Conservation (phyloP, 2,113 vertebrate species). For the Gobio gobio region DNA sequence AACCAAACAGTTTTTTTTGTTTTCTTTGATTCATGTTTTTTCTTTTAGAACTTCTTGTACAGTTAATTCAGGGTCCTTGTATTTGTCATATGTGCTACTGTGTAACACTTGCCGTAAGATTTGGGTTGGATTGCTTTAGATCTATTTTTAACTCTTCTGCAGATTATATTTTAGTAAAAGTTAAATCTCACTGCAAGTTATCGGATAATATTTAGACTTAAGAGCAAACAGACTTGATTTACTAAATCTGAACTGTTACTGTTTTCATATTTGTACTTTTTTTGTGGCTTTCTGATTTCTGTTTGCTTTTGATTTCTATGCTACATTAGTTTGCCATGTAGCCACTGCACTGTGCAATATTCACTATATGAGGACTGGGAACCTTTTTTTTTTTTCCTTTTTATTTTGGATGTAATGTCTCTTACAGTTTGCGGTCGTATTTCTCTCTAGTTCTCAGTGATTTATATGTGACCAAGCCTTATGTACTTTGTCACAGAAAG, state of each 20-base stretch:
- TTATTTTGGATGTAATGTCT: slow-evolving; percentile 96
- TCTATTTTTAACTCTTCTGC: slow-evolving; percentile 73
- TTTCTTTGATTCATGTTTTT: slow-evolving; percentile 21
- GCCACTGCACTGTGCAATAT: slow-evolving; percentile 99
- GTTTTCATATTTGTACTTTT: slow-evolving; percentile 87
- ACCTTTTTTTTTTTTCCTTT: slow-evolving; percentile 68
- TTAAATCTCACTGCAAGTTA: slow-evolving; percentile 89
- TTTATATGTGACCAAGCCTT: slow-evolving; percentile 99
- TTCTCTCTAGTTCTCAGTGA: slow-evolving; percentile 98
- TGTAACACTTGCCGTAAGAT: slow-evolving; percentile 73
- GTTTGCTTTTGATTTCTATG: slow-evolving; percentile 84
- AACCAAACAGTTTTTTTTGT: slow-evolving; percentile 45
- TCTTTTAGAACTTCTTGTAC: slow-evolving; percentile 67
- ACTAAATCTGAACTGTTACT: slow-evolving; percentile 90
- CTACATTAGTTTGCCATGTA: slow-evolving; percentile 99
- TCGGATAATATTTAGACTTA: slow-evolving; percentile 85
- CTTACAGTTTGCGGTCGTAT: slow-evolving; percentile 92
- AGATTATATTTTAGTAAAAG: slow-evolving; percentile 70
- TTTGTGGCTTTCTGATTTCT: slow-evolving; percentile 84
- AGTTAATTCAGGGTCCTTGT: slow-evolving; percentile 85
- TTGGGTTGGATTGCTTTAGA: slow-evolving; percentile 74
- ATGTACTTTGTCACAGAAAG: slow-evolving; percentile 99
- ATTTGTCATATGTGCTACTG: slow-evolving; percentile 84
- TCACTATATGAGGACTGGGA: slow-evolving; percentile 97
- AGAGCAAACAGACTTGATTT: slow-evolving; percentile 85